phyloP scores from a whole-genome alignment of 2,113 vertebrate genomes.

The Sarotherodon lohbergeri region DNA sequence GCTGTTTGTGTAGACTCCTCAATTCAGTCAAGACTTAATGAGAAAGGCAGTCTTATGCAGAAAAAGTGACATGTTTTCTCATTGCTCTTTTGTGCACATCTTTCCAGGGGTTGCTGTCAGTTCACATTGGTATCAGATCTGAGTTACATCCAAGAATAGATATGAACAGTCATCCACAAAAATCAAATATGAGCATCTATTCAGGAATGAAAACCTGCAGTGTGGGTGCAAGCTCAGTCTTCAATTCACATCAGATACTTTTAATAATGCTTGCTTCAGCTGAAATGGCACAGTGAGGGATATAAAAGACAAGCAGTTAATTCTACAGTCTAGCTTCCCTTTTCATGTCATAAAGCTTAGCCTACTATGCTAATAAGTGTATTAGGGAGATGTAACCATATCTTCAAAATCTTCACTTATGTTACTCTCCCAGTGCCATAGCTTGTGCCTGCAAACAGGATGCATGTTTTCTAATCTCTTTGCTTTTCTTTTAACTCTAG shows the following conservation, averaged over 20 bases:
- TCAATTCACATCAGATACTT: slow-evolving; percentile 18
- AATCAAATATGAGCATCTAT: slow-evolving; percentile 9
- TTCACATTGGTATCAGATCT: slow-evolving; percentile 1
- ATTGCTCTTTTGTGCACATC: not conserved
- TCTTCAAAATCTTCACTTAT: not conserved
- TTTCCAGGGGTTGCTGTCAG: not conserved
- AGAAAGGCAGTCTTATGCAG: not conserved
- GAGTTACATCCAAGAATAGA: slow-evolving; percentile 6
- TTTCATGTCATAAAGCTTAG: not conserved
- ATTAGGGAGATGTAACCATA: not conserved
- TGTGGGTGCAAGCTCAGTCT: not conserved
- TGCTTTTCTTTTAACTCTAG: fast-evolving
- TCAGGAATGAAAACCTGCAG: not conserved
- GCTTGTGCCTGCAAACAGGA: not conserved
- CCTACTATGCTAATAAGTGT: not conserved
- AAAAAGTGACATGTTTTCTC: not conserved
- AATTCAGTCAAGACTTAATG: not conserved
- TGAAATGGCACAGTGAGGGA: not conserved
- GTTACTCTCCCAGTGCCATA: fast-evolving
- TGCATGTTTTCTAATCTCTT: not conserved
- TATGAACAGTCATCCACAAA: not conserved
- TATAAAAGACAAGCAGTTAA: not conserved
- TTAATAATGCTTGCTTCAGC: slow-evolving; percentile 10
- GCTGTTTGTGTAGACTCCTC: not conserved
- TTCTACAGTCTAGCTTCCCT: not conserved